Evolutionary conservation across 2,113 vertebrate species (phyloP).

Genomic region (Dipodomys ordii): DNA sequence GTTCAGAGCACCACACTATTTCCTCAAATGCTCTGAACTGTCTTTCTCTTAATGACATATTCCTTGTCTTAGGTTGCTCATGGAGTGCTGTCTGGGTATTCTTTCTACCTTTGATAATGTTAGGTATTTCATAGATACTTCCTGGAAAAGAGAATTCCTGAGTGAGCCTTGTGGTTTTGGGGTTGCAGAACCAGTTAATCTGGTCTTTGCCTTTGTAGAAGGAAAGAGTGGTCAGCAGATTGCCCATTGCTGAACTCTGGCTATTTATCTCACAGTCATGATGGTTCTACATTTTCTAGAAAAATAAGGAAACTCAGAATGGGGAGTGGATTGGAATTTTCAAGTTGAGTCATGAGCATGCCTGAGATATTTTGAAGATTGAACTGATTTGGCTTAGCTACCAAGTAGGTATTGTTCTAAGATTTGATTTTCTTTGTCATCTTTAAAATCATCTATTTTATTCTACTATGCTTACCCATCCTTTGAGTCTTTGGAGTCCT

Average conservation of each 20-base stretch:
- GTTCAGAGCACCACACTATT: neutral
- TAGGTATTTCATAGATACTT: neutral
- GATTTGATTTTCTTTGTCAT: neutral
- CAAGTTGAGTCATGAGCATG: neutral
- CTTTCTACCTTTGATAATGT: neutral
- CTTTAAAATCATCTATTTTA: neutral
- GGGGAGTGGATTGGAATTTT: neutral
- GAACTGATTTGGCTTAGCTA: neutral
- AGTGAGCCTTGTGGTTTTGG: slow-evolving; percentile 22
- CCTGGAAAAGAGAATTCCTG: neutral
- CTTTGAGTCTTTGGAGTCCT: neutral
- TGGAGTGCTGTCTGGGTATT: neutral
- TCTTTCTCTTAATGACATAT: neutral
- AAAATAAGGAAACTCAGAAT: slow-evolving; percentile 9
- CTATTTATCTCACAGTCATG: neutral
- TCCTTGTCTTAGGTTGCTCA: neutral
- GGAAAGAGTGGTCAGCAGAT: neutral
- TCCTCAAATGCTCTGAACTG: neutral
- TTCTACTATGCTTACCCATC: neutral
- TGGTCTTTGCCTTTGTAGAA: neutral
- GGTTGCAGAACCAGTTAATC: neutral
- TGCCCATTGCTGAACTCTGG: neutral
- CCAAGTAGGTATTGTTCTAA: neutral
- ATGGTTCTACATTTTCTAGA: neutral
- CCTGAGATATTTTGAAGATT: neutral